Evolutionary conservation across 2,888 invertebrate species (phyloP), one percentile per base, ranked within the genome.

Genomic region (Melinaea menophilus): DNA sequence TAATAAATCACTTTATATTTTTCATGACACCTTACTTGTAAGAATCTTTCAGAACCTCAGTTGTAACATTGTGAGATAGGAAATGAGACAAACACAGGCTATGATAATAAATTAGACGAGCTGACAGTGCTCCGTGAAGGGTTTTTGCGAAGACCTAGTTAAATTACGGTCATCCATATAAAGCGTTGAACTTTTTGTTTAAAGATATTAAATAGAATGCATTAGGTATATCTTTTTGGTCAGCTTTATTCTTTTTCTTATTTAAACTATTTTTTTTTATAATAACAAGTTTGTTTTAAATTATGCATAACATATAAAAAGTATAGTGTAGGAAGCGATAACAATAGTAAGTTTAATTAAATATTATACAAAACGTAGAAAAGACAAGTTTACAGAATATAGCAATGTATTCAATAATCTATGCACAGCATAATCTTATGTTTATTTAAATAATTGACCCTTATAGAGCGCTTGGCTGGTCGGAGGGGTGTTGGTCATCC

Each of bases 401-500:
- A 37, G 33, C 9, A 41, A 35, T 46, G 56, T 61, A 31, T 31
- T 9, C 9, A 48, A n/a, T 48, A n/a, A 41, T 41, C 41, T 41
- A 51, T 51, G 51, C 51, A 51, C 31, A 51, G 51, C 31, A 51
- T 7, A 22, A 51, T 51, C 51, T 51, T 31, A 11, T 51, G 11
- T 41, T 31, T 51, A 51, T 51, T 51, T 5, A 31, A 51, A 31
- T 51, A 31, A 31, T 51, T 56, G 55, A 66, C 63, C 67, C 66
- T 62, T 51, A 56, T 56, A 63, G 64, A 69, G 57, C 64, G 66
- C 62, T 65, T 51, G 66, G 67, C 59, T 56, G 68, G 55, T 60
- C 63, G 54, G 62, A 65, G 71, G 74, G 74, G 71, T 69, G 70
- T 62, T 66, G 68, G 62, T 69, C 71, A 71, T 56, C 61, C 73